Evolutionary conservation across 2,113 vertebrate species (phyloP).

Genomic region (Hemibagrus wyckioides): DNA sequence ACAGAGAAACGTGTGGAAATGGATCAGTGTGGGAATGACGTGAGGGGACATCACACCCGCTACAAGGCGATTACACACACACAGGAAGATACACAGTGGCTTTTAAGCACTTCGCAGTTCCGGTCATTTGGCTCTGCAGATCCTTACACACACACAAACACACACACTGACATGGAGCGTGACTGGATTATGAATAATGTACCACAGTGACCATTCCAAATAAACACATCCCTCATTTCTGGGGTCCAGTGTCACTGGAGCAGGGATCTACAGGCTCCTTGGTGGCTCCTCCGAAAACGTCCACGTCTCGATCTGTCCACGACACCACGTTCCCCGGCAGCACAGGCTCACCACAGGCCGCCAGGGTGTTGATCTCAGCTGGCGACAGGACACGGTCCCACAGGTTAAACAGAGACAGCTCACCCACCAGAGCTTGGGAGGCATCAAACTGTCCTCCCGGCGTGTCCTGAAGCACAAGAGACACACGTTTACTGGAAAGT

Average conservation of each 20-base stretch:
- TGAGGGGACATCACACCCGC: background rate
- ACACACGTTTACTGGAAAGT: background rate
- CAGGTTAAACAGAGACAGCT: slow-evolving; percentile 90
- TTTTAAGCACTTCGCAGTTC: slow-evolving; percentile 53
- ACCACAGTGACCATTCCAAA: slow-evolving; percentile 36
- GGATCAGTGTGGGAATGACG: background rate
- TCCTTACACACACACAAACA: slow-evolving; percentile 27
- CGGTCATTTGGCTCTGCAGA: slow-evolving; percentile 54
- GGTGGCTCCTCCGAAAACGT: slow-evolving; percentile 86
- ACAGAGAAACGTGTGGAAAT: background rate
- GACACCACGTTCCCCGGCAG: slow-evolving; percentile 86
- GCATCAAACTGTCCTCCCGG: slow-evolving; percentile 91
- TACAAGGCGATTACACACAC: slow-evolving; percentile 43
- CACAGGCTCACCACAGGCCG: slow-evolving; percentile 81
- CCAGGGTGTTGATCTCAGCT: slow-evolving; percentile 81
- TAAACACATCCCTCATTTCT: slow-evolving; percentile 72
- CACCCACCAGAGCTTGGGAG: slow-evolving; percentile 92
- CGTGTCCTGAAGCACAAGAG: slow-evolving; percentile 75
- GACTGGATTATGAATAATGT: slow-evolving; percentile 11
- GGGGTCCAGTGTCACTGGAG: slow-evolving; percentile 68
- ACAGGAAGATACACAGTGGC: slow-evolving; percentile 47
- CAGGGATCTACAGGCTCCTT: slow-evolving; percentile 84
- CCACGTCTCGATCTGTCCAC: slow-evolving; percentile 89
- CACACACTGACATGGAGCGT: background rate
- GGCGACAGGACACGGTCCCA: slow-evolving; percentile 90